Conservation (phyloP, 2,113 vertebrate species). For the Setophaga coronata region DNA sequence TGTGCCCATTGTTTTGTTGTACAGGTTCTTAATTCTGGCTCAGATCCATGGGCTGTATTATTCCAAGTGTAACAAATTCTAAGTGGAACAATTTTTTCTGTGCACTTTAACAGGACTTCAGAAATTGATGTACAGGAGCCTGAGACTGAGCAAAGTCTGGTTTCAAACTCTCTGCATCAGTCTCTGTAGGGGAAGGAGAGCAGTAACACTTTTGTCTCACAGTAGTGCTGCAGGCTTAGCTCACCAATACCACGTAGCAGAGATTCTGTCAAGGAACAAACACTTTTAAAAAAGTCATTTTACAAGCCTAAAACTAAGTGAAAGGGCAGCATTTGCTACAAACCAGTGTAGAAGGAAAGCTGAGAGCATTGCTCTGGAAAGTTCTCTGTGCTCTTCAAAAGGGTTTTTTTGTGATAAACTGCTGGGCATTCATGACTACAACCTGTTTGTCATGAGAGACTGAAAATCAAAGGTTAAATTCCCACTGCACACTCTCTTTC, state of each 20-base stretch:
- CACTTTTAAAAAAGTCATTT: not conserved
- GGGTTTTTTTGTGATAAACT: not conserved
- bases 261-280: not conserved
- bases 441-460: not conserved
- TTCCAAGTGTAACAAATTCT: not conserved
- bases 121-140: not conserved
- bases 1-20: not conserved
- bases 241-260: not conserved
- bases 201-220: not conserved
- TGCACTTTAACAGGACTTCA: not conserved
- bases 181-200: not conserved
- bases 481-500: not conserved
- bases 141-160: not conserved
- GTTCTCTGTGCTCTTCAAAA: not conserved
- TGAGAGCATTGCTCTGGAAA: not conserved
- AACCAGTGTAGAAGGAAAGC: not conserved
- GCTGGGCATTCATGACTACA: not conserved
- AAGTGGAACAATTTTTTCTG: not conserved
- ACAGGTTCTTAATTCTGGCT: not conserved
- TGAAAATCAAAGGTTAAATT: not conserved
- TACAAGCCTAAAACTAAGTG: not conserved
- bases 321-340: not conserved
- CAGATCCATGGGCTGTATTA: not conserved
- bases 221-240: not conserved
- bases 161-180: not conserved